A percentile compares a stretch with the other conserved stretches of the same genome.
Evolutionary conservation across 92 coral and sea anemone genomes (phyloP).

Genomic region (Zoanthus sociatus): DNA sequence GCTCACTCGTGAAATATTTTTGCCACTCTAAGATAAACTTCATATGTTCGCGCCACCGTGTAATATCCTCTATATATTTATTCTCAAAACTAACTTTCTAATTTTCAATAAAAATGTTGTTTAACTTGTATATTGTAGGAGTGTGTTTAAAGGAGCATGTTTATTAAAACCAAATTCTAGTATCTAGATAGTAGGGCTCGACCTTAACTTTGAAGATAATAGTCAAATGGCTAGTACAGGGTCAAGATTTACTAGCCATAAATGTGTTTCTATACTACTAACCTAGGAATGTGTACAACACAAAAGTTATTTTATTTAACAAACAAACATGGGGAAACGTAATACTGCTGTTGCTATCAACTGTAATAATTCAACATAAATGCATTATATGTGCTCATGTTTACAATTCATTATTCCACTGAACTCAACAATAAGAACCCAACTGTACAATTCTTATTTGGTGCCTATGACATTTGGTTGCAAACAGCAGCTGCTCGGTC

Average conservation of each 20-base stretch:
- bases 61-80: too few relatives aligned
- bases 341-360: background rate
- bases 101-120: too few relatives aligned
- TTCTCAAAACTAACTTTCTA: too few relatives aligned
- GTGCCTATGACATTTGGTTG: slow-evolving; percentile 13
- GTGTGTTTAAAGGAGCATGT: too few relatives aligned
- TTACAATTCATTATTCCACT: background rate
- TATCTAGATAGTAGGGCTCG: background rate
- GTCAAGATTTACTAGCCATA: background rate
- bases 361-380: slow-evolving; percentile 2
- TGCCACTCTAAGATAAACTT: too few relatives aligned
- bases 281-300: background rate
- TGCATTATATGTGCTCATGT: background rate
- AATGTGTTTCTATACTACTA: background rate
- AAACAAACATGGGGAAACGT: background rate
- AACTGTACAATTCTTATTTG: background rate
- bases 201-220: background rate
- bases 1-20: too few relatives aligned
- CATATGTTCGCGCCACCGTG: too few relatives aligned
- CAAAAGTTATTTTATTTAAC: background rate
- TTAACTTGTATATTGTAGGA: too few relatives aligned
- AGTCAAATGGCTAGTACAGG: background rate
- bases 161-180: too few relatives aligned
- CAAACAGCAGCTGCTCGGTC: slow-evolving; percentile 24
- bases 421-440: background rate